A percentile compares a stretch with the other conserved stretches of the same genome.
Conservation (phyloP, 1,140 invertebrate genomes). For the Panagrolaimus sp. region DNA sequence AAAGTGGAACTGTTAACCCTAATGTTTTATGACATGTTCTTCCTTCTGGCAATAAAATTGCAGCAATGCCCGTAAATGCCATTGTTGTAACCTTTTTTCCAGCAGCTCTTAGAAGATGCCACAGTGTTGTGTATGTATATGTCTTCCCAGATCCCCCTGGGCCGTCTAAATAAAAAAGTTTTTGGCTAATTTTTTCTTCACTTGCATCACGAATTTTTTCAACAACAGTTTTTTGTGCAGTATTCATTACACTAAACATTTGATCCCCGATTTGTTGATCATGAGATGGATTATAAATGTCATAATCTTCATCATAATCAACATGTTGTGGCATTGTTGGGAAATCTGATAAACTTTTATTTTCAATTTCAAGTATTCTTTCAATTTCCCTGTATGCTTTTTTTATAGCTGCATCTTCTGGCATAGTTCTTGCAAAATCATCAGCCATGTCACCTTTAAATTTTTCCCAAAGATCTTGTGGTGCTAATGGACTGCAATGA, state of each 20-base stretch:
- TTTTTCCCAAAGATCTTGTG: slow-evolving; percentile 28
- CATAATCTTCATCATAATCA: slow-evolving; percentile 15
- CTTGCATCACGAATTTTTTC: background rate
- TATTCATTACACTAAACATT: background rate
- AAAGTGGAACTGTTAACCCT: background rate
- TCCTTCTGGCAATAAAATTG: background rate
- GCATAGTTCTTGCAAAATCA: slow-evolving; percentile 16
- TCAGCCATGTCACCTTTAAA: slow-evolving; percentile 18
- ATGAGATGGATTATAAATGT: background rate
- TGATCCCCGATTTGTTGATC: background rate
- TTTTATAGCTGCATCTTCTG: background rate
- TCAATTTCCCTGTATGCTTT: background rate
- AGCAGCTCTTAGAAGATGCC: background rate
- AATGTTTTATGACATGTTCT: background rate
- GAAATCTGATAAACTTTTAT: background rate
- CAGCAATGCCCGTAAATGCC: background rate
- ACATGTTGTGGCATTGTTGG: background rate
- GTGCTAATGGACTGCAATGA: slow-evolving; percentile 5
- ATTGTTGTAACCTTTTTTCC: background rate
- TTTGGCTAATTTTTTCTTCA: background rate
- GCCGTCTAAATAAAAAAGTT: slow-evolving; percentile 25
- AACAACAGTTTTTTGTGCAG: background rate
- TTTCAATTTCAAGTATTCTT: background rate
- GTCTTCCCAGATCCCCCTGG: slow-evolving; percentile 35
- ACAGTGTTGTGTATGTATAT: slow-evolving; percentile 23